phyloP scores from a whole-genome alignment of 2,797 vertebrate genomes.

The Pelobates cultripes region DNA sequence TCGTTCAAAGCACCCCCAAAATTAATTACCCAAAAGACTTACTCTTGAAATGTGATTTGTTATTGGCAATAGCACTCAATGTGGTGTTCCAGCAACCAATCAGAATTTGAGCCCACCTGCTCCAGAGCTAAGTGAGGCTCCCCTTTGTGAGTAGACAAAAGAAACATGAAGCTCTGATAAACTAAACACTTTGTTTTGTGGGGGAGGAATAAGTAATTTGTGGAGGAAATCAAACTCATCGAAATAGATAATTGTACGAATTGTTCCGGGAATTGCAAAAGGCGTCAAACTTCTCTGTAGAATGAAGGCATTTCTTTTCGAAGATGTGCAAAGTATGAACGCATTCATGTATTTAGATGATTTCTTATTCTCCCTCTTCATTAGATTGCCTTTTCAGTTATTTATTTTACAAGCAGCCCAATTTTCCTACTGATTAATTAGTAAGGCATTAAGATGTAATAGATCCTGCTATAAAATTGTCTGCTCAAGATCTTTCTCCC shows the following conservation, averaged over 20 bases:
- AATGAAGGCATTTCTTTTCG: conserved; percentile 1
- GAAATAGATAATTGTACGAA: neutral
- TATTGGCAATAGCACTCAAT: too few relatives aligned
- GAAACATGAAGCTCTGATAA: too few relatives aligned
- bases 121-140: too few relatives aligned
- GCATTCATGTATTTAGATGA: neutral
- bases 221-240: too few relatives aligned
- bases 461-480: conserved; percentile 45
- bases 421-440: conserved; percentile 49
- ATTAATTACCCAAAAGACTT: too few relatives aligned
- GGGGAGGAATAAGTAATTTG: too few relatives aligned
- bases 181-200: too few relatives aligned
- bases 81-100: too few relatives aligned
- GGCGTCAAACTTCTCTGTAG: neutral
- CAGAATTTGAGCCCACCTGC: too few relatives aligned
- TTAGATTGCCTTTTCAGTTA: conserved; percentile 31
- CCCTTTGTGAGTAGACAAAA: too few relatives aligned
- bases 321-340: neutral
- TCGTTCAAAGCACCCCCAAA: too few relatives aligned
- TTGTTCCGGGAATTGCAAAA: neutral
- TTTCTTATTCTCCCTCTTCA: conserved; percentile 12
- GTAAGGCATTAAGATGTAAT: conserved; percentile 41
- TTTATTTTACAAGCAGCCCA: conserved; percentile 32
- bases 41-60: too few relatives aligned
- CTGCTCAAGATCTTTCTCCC: conserved; percentile 10